Conservation (phyloP, 2,113 vertebrate genomes). For the Corythornis madagascariensis region DNA sequence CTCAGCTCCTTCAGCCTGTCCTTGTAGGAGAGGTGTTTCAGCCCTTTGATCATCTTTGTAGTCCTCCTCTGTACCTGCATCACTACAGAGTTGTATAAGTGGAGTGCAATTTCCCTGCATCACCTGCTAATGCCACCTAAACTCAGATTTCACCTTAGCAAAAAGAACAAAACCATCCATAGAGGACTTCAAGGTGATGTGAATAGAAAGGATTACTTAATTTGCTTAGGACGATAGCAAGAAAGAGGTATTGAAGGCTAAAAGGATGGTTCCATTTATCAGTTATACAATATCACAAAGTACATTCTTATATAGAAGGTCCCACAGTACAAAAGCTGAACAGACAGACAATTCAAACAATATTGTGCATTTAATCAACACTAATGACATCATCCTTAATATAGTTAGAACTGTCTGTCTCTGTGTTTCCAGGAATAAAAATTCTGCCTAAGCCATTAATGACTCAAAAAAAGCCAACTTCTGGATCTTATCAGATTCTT, state of each 20-base stretch:
- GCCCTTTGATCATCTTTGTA: no score
- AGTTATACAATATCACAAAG: background rate
- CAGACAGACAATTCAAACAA: background rate
- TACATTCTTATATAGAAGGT: background rate
- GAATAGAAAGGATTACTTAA: background rate
- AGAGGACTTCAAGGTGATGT: background rate
- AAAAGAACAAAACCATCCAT: background rate
- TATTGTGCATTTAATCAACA: background rate
- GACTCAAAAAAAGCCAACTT: background rate
- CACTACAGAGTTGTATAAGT: background rate
- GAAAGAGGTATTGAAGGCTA: background rate
- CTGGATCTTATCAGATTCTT: background rate
- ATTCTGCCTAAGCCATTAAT: background rate
- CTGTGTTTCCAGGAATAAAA: background rate
- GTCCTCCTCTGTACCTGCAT: no score
- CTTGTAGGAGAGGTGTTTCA: no score
- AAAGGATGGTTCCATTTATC: background rate
- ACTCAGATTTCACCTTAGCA: background rate
- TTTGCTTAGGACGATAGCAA: background rate
- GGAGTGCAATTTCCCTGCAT: background rate
- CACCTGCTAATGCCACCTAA: background rate
- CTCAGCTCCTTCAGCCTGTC: no score
- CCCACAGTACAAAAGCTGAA: background rate
- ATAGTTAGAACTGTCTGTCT: background rate
- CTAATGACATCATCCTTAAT: background rate